Evolutionary conservation across 2,797 vertebrate species (phyloP).

Genomic region (Micropoecilia bifurca): DNA sequence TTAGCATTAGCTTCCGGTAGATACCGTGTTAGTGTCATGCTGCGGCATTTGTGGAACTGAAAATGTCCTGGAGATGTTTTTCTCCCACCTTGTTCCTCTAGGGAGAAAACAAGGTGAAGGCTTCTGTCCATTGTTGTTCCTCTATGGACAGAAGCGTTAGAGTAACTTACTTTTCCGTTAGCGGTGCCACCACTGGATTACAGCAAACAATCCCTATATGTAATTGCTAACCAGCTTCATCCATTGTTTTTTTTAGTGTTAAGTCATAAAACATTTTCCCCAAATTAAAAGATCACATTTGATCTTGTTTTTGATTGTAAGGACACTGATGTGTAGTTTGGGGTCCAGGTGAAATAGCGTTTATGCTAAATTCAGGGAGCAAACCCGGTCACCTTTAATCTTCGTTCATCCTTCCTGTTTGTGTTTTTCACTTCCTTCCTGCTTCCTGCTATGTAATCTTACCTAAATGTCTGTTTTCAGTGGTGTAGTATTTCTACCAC

Average conservation of each 20-base stretch:
- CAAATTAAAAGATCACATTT: not conserved
- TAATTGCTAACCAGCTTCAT: not conserved
- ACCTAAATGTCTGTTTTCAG: constrained; percentile 63
- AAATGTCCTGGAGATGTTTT: too few relatives aligned
- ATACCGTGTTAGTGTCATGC: too few relatives aligned
- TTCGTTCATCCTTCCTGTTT: constrained; percentile 20
- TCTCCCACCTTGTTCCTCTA: too few relatives aligned
- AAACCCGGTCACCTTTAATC: constrained; percentile 38
- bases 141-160: too few relatives aligned
- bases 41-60: too few relatives aligned
- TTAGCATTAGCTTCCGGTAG: too few relatives aligned
- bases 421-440: constrained; percentile 49
- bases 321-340: not conserved
- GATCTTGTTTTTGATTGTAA: not conserved
- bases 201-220: not conserved
- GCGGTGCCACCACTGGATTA: not conserved
- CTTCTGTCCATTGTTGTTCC: too few relatives aligned
- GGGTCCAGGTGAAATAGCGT: not conserved
- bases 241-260: not conserved
- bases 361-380: constrained; percentile 51
- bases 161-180: too few relatives aligned
- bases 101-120: too few relatives aligned
- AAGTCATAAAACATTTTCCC: not conserved
- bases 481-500: constrained; percentile 40
- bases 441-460: constrained; percentile 60